These are phyloP conservation scores for Anthoscopus minutus DNA, from an alignment of 2,113 vertebrate genomes.

Conservation along the genomic window DNA sequence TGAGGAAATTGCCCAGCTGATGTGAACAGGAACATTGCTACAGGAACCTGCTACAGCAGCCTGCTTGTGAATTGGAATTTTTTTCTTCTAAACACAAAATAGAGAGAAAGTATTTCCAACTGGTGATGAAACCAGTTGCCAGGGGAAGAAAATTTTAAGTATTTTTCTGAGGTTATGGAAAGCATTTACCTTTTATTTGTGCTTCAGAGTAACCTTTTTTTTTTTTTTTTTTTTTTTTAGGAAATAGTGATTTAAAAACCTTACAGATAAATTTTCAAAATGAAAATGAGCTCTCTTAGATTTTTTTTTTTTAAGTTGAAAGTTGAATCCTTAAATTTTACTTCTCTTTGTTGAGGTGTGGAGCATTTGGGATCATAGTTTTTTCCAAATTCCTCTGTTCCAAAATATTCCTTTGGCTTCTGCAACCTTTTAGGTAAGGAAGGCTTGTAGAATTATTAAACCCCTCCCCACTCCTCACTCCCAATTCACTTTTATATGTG, in stretches of 20 bases:
- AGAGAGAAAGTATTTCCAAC: background rate
- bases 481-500: background rate
- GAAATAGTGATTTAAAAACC: background rate
- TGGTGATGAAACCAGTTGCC: background rate
- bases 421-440: background rate
- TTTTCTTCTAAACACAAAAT: background rate
- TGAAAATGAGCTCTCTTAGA: background rate
- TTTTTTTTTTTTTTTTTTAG: background rate
- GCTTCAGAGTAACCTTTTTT: background rate
- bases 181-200: background rate
- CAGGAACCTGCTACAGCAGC: background rate
- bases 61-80: background rate
- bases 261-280: background rate
- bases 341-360: background rate
- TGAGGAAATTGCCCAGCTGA: background rate
- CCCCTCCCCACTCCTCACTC: accelerated
- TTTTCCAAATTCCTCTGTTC: background rate
- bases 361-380: background rate
- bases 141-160: background rate
- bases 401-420: background rate
- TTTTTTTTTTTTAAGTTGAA: background rate
- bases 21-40: background rate
- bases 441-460: background rate
- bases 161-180: background rate
- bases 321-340: background rate